phyloP scores from a whole-genome alignment of 2,113 vertebrate species.

The Thomomys bottae region DNA sequence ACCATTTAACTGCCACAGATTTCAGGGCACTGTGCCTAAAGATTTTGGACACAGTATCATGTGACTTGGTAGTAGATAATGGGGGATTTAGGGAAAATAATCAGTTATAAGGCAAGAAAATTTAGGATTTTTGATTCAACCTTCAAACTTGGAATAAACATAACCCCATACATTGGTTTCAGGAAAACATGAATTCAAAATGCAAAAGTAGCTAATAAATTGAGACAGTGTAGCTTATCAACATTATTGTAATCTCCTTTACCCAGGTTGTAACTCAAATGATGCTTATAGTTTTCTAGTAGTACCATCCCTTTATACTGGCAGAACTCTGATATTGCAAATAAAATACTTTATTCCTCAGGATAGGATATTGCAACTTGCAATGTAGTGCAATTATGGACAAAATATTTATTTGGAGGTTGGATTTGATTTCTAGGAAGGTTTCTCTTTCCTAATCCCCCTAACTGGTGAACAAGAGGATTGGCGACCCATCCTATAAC shows the following conservation, averaged over 20 bases:
- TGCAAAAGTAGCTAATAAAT: not conserved
- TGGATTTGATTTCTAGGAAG: not conserved
- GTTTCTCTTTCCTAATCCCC: not conserved
- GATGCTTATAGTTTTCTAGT: not conserved
- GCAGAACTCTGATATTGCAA: not conserved
- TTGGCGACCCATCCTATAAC: not conserved
- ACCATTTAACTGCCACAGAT: slow-evolving; percentile 58
- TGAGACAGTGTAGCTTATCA: not conserved
- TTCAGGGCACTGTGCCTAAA: slow-evolving; percentile 62
- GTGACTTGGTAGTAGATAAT: not conserved
- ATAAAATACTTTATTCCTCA: not conserved
- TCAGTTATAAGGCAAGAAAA: not conserved
- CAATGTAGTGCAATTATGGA: not conserved
- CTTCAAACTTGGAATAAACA: slow-evolving; percentile 27
- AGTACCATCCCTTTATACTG: not conserved
- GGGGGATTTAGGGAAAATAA: not conserved
- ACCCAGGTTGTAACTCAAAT: not conserved
- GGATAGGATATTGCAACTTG: not conserved
- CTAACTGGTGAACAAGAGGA: not conserved
- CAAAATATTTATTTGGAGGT: not conserved
- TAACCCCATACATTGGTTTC: not conserved
- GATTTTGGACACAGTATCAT: slow-evolving; percentile 18
- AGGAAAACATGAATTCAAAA: slow-evolving; percentile 1
- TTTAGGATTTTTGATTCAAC: not conserved
- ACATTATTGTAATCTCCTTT: not conserved